Evolutionary conservation across 2,888 invertebrate species (phyloP).

Genomic region (Hirudinaria manillensis): DNA sequence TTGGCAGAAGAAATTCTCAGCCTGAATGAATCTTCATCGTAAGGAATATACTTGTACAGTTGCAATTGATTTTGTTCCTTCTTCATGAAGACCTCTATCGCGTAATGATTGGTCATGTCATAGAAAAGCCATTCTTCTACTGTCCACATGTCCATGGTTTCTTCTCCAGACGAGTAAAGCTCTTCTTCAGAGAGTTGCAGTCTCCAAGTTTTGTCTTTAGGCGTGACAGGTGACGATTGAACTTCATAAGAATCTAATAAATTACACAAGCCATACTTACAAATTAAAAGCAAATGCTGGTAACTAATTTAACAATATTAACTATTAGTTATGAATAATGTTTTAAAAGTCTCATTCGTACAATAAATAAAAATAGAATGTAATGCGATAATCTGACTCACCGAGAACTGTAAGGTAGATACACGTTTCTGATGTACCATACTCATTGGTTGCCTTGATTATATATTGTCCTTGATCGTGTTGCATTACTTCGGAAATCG

Average conservation of each 20-base stretch:
- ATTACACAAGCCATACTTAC: no score
- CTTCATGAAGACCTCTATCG: conserved; percentile 22
- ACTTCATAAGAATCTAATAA: conserved; percentile 22
- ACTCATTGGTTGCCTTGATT: conserved; percentile 18
- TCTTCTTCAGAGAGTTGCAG: conserved; percentile 20
- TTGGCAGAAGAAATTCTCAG: conserved; percentile 26
- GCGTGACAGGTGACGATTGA: not conserved
- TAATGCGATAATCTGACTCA: not conserved
- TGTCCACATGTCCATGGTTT: conserved; percentile 27
- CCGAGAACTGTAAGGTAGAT: conserved; percentile 28
- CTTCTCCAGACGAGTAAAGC: conserved; percentile 28
- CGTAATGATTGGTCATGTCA: conserved; percentile 18
- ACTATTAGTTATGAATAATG: not conserved
- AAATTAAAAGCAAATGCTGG: not conserved
- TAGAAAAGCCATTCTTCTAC: conserved; percentile 29
- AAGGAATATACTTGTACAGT: conserved; percentile 18
- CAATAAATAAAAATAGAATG: not conserved
- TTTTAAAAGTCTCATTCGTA: not conserved
- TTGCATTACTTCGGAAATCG: conserved; percentile 20
- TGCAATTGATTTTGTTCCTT: conserved; percentile 6
- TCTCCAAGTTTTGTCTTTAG: not conserved
- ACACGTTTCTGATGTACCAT: conserved; percentile 7
- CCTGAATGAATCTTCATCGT: conserved; percentile 24
- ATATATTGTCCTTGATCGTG: conserved; percentile 25
- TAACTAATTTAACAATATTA: not conserved